These are phyloP conservation scores for Oncorhynchus kisutch DNA, from an alignment of 2,113 vertebrate genomes.

Conservation along the genomic window DNA sequence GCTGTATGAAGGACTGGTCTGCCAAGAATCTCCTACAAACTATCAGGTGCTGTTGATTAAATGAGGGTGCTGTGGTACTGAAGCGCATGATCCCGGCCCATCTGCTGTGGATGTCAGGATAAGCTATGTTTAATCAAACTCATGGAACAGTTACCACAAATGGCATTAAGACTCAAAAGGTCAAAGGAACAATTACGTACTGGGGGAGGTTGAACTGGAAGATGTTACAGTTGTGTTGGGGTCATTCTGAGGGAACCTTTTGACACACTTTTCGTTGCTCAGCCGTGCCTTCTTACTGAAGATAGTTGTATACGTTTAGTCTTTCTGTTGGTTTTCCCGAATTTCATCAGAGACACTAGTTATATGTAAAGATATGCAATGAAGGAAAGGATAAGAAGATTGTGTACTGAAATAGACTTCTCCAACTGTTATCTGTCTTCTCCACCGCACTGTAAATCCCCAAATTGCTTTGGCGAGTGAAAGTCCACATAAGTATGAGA, in stretches of 20 bases:
- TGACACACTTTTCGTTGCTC: not conserved
- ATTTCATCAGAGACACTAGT: too few species aligned
- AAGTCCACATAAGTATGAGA: not conserved
- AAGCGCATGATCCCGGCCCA: conserved; percentile 25
- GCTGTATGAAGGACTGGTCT: conserved; percentile 18
- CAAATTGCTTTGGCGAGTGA: too few species aligned
- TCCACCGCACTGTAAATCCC: too few species aligned
- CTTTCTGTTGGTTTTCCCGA: too few species aligned
- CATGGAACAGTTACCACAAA: not conserved
- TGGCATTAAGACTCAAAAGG: not conserved
- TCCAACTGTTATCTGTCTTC: not conserved
- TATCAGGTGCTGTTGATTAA: conserved; percentile 47
- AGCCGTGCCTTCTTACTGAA: too few species aligned
- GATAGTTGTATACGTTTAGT: too few species aligned
- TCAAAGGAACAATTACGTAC: conserved; percentile 5
- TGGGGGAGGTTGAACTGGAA: conserved; percentile 21
- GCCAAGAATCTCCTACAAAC: conserved; percentile 15
- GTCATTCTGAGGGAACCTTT: too few species aligned
- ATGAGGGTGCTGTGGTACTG: conserved; percentile 22
- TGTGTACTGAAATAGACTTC: conserved; percentile 5
- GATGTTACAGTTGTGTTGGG: too few species aligned
- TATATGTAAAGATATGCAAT: too few species aligned
- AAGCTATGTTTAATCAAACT: conserved; percentile 51
- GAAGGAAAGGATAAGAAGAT: too few species aligned
- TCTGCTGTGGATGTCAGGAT: conserved; percentile 46